Evolutionary conservation across 2,888 invertebrate genomes (phyloP).

Genomic region (Pristionchus maxplancki): DNA sequence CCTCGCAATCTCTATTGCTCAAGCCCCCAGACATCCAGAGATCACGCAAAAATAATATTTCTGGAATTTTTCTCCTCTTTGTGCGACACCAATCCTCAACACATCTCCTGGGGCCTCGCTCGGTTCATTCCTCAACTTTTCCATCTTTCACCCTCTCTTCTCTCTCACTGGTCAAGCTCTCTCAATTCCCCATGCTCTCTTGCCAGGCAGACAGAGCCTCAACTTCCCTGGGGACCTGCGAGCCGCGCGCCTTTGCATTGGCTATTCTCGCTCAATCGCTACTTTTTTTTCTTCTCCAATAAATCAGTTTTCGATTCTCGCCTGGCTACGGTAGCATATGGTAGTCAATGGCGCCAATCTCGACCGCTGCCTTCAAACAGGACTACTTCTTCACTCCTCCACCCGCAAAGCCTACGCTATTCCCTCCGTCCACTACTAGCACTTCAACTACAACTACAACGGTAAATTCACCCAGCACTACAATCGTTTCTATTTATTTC

Average conservation of each 20-base stretch:
- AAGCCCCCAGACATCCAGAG: too few species aligned
- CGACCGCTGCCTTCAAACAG: background rate
- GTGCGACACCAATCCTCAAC: background rate
- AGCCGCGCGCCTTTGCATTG: background rate
- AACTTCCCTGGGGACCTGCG: background rate
- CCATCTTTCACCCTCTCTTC: background rate
- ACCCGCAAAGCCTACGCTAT: background rate
- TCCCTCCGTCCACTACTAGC: background rate
- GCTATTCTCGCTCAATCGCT: conserved; percentile 18
- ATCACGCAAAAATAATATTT: too few species aligned
- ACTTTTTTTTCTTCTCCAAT: background rate
- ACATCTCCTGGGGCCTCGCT: background rate
- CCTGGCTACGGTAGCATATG: background rate
- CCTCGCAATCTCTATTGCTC: too few species aligned
- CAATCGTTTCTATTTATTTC: too few species aligned
- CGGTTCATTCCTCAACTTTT: conserved; percentile 36
- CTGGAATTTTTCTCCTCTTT: background rate
- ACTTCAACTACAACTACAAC: background rate
- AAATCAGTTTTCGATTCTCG: conserved; percentile 1
- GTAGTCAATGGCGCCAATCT: background rate
- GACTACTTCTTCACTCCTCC: conserved; percentile 22
- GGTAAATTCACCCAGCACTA: too few species aligned
- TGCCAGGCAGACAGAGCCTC: background rate
- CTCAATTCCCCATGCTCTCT: background rate
- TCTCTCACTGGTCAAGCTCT: background rate